phyloP scores from a whole-genome alignment of 2,888 invertebrate species.

The Drosophila koepferae region DNA sequence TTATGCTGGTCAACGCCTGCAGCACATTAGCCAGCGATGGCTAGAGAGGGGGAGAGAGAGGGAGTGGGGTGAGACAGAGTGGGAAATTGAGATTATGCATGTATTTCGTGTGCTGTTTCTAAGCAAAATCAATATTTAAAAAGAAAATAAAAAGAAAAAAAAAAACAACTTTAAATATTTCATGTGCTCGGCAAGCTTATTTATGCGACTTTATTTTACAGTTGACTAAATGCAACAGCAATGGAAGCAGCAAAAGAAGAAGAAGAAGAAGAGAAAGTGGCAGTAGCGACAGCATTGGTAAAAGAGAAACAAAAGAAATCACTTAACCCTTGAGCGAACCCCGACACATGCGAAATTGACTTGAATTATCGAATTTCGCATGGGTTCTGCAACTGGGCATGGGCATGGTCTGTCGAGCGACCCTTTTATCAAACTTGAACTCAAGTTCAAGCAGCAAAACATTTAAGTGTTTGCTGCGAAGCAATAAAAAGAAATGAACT shows the following conservation, averaged over 20 bases:
- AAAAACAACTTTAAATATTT: conserved; percentile 56
- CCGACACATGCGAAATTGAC: conserved; percentile 76
- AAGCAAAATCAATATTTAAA: conserved; percentile 54
- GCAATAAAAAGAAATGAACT: neutral
- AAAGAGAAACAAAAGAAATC: conserved; percentile 69
- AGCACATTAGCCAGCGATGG: conserved; percentile 41
- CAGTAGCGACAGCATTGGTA: conserved; percentile 4
- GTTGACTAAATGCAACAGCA: conserved; percentile 54
- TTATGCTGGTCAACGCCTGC: conserved; percentile 49
- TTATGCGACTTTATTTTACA: conserved; percentile 74
- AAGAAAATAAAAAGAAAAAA: conserved; percentile 22
- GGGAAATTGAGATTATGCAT: neutral
- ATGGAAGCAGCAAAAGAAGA: conserved; percentile 12
- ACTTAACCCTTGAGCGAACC: conserved; percentile 77
- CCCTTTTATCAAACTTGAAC: conserved; percentile 76
- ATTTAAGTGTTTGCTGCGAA: conserved; percentile 1
- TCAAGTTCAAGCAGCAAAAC: conserved; percentile 62
- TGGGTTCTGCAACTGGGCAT: conserved; percentile 41
- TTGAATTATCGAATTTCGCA: conserved; percentile 74
- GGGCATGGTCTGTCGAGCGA: conserved; percentile 54
- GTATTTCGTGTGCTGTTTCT: neutral
- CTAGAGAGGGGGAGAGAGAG: neutral
- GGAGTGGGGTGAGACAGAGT: no score
- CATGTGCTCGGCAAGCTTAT: conserved; percentile 48
- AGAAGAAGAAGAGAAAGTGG: conserved; percentile 20